These are phyloP conservation scores for Panagrolaimus sp. DNA, from an alignment of 1,140 invertebrate species.

Conservation along the genomic window DNA sequence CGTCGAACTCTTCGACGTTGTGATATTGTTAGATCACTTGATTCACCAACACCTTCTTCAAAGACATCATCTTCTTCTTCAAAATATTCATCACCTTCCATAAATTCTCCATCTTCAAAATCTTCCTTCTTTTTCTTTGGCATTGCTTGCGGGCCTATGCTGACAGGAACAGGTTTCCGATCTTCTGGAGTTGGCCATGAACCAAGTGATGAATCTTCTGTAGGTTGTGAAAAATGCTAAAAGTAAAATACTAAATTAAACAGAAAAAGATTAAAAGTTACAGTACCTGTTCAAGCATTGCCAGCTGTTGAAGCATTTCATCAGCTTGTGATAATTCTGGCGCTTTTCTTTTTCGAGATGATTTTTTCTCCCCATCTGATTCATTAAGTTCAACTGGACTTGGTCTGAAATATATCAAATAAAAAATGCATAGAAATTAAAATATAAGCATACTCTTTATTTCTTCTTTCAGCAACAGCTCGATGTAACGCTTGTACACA, in stretches of 20 bases:
- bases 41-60: neutral
- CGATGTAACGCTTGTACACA: conserved; percentile 59
- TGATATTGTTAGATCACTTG: neutral
- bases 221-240: no score
- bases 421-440: neutral
- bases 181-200: no score
- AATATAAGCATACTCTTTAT: conserved; percentile 20
- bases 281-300: neutral
- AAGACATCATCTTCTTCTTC: neutral
- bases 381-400: neutral
- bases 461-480: conserved; percentile 37
- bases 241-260: no score
- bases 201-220: no score
- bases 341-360: neutral
- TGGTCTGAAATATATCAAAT: neutral
- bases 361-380: neutral
- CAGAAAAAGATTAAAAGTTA: no score
- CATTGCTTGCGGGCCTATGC: neutral
- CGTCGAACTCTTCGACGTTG: neutral
- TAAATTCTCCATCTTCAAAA: neutral
- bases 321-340: neutral
- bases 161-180: neutral
- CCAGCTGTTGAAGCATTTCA: conserved; percentile 6
- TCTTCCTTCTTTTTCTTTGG: neutral
- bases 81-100: neutral